Conservation (phyloP, 2,888 invertebrate genomes). For the Serrognathus titanus region DNA sequence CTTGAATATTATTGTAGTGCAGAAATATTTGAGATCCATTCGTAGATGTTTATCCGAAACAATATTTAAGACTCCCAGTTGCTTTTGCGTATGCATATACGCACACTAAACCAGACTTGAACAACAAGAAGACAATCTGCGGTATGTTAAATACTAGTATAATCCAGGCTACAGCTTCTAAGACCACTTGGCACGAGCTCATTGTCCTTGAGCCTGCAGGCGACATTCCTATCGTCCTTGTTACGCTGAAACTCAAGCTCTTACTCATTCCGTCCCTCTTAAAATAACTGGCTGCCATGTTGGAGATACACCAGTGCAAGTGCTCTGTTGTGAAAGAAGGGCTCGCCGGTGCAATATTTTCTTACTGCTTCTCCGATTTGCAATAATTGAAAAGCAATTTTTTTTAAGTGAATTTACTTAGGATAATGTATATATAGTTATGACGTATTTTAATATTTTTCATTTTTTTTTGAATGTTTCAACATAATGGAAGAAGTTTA, state of each 20-base stretch:
- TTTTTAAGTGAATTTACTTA: neutral
- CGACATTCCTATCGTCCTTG: slow-evolving; percentile 30
- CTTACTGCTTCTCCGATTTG: neutral
- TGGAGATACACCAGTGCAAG: slow-evolving; percentile 13
- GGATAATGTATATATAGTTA: too few relatives aligned
- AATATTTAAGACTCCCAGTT: too few relatives aligned
- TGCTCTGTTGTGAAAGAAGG: neutral
- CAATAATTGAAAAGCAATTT: too few relatives aligned
- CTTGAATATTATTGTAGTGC: too few relatives aligned
- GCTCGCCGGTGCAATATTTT: neutral
- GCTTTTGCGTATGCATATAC: too few relatives aligned
- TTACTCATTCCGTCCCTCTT: slow-evolving; percentile 14
- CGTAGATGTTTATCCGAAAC: too few relatives aligned
- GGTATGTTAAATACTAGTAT: neutral
- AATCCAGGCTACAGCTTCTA: neutral
- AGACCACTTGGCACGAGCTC: slow-evolving; percentile 27
- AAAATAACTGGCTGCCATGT: slow-evolving; percentile 24
- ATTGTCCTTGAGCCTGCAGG: slow-evolving; percentile 29
- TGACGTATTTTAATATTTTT: neutral
- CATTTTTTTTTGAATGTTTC: neutral
- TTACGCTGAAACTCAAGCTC: slow-evolving; percentile 22
- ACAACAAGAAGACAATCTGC: too few relatives aligned
- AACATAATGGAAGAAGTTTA: too few relatives aligned
- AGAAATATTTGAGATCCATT: too few relatives aligned
- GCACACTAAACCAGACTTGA: too few relatives aligned